Evolutionary conservation across 2,797 vertebrate genomes (phyloP).

Genomic region (Tympanoctomys barrerae): DNA sequence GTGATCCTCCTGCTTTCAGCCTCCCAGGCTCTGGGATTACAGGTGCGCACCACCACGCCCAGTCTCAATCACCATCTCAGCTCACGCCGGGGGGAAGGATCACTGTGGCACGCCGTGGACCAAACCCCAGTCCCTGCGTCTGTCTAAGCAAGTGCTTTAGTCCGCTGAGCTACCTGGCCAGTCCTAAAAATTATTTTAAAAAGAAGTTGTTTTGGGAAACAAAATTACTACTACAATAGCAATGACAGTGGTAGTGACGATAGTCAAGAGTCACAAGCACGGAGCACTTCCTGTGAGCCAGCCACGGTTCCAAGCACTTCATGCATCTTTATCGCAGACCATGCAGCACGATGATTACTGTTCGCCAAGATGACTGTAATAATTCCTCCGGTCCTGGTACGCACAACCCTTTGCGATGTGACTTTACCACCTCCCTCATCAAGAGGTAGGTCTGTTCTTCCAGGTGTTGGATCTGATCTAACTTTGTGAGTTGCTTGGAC

Average conservation of each 20-base stretch:
- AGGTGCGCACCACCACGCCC: too few species aligned
- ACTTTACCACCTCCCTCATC: not conserved
- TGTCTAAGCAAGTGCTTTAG: too few species aligned
- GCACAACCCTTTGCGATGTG: not conserved
- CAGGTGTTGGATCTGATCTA: not conserved
- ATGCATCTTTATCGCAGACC: not conserved
- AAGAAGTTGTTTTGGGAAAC: not conserved
- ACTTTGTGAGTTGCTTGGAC: conserved; percentile 11
- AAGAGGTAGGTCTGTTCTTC: not conserved
- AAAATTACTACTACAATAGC: not conserved
- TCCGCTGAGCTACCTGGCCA: too few species aligned
- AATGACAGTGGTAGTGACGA: not conserved
- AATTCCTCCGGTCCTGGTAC: not conserved
- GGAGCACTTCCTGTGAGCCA: not conserved
- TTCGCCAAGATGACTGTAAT: not conserved
- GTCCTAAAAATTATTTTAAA: not conserved
- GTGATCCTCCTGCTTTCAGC: too few species aligned
- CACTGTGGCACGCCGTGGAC: too few species aligned
- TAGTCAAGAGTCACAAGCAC: not conserved
- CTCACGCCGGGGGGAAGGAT: too few species aligned
- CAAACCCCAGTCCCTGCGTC: too few species aligned
- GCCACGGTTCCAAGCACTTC: not conserved
- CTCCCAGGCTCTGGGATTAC: too few species aligned
- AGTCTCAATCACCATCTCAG: too few species aligned
- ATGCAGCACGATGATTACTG: not conserved